Percentiles rank a stretch among this genome's conserved stretches.
These are phyloP conservation scores for Stegastes partitus DNA, from an alignment of 2,113 vertebrate genomes.

Conservation along the genomic window DNA sequence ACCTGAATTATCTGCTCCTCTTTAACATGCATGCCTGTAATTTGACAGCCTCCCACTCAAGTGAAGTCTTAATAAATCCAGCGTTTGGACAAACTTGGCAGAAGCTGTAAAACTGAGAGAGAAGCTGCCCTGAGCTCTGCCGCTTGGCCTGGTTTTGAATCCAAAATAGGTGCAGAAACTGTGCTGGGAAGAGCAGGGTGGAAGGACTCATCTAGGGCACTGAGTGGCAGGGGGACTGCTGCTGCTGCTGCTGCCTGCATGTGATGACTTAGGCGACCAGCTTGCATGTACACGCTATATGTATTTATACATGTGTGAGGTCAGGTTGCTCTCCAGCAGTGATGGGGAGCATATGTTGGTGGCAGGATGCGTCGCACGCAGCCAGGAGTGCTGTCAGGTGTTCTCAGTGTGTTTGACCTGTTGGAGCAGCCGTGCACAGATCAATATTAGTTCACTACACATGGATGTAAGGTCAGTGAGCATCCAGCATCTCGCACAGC, in stretches of 20 bases:
- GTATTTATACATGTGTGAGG: not conserved
- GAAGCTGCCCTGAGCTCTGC: slow-evolving; percentile 49
- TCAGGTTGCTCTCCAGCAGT: slow-evolving; percentile 19
- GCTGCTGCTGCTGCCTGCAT: not conserved
- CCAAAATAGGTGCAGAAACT: slow-evolving; percentile 76
- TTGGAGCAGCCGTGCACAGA: slow-evolving; percentile 14
- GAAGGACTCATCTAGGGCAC: slow-evolving; percentile 74
- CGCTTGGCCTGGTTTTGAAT: slow-evolving; percentile 76
- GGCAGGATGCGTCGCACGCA: slow-evolving; percentile 31
- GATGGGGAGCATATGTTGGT: slow-evolving; percentile 35
- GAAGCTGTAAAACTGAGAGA: slow-evolving; percentile 21
- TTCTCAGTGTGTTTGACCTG: slow-evolving; percentile 11
- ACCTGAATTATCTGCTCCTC: too few relatives aligned
- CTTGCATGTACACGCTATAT: not conserved
- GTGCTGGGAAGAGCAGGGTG: slow-evolving; percentile 62
- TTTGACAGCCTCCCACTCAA: not conserved
- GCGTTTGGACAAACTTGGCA: slow-evolving; percentile 8
- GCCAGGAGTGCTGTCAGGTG: slow-evolving; percentile 15
- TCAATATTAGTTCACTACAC: not conserved
- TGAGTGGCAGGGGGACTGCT: slow-evolving; percentile 32
- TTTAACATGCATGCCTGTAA: not conserved
- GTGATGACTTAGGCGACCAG: not conserved
- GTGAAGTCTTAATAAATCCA: not conserved
- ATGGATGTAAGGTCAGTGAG: slow-evolving; percentile 26
- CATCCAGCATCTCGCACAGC: slow-evolving; percentile 15